Evolutionary conservation across 2,797 vertebrate species (phyloP), one percentile per base, ranked within the genome.

Genomic region (Pogonophryne albipinna): DNA sequence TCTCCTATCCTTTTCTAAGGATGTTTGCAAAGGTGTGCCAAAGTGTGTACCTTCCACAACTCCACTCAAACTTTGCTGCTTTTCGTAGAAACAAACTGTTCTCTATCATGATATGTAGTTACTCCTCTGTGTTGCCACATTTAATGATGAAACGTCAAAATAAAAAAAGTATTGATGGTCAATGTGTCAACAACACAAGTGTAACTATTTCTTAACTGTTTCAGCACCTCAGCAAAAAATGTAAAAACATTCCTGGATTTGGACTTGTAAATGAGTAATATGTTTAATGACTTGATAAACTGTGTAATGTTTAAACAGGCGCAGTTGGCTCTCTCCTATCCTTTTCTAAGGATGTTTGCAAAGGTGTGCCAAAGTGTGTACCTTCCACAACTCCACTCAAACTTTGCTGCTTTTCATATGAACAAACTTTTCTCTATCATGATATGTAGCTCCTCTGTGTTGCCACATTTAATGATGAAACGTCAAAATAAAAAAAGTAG

Each of bases 21-120:
- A 14, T 78, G 71, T 84, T 85, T 87, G 62, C 41, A 68, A 61
- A 74, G 76, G 75, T 77, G 75, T 73, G 76, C 76, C 66, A n/a
- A 8, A 20, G 20, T 20, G 20, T 20, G 20, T 20, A 59, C 15
- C 0, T 50, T 34, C 7, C 10, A 42, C 12, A 46, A 3, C 17
- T 76, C 65, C 27, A 42, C 55, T 19, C 44, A 23, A 16, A 31
- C 19, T 56, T 69, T 68, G 9, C 0, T 6, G 46, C 46, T 64
- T 8, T 38, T 38, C 34, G 34, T 27, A 27, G 1, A 27, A 27
- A 27, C 27, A 4, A 27, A 27, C 27, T 27, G 0, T 27, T 27
- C 27, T 27, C 27, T 45, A 20, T 27, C 10, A 20, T 6, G 46
- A 62, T 20, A 55, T 15, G 2, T 47, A 50, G 57, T 59, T 10